Evolutionary conservation across 2,888 invertebrate species (phyloP).

Genomic region (Hirudinaria manillensis): DNA sequence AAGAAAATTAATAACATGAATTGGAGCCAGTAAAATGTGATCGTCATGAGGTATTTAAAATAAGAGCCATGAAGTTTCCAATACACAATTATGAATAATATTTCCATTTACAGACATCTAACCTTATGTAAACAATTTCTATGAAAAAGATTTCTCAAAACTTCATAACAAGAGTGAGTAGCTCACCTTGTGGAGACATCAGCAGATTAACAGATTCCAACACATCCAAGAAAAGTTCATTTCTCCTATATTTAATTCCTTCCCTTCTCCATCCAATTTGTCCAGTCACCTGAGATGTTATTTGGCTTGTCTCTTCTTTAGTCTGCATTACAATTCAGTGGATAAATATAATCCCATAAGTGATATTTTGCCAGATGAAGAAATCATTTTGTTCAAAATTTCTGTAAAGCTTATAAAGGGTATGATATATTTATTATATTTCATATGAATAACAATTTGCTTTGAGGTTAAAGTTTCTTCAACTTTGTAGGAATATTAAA

Average conservation of each 20-base stretch:
- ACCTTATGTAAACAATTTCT: neutral
- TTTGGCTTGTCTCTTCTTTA: conserved; percentile 98
- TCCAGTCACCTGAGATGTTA: conserved; percentile 92
- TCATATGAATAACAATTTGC: too few species aligned
- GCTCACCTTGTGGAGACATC: conserved; percentile 92
- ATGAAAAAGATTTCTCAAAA: neutral
- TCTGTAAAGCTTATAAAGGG: too few species aligned
- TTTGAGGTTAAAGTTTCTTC: too few species aligned
- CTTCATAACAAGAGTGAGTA: neutral
- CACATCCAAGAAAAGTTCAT: conserved; percentile 96
- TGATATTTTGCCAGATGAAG: neutral
- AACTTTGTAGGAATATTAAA: too few species aligned
- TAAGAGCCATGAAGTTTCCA: too few species aligned
- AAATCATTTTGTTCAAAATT: too few species aligned
- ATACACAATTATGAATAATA: neutral
- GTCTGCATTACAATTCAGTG: conserved; percentile 63
- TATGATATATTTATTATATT: too few species aligned
- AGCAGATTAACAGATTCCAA: conserved; percentile 95
- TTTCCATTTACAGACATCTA: neutral
- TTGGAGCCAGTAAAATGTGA: neutral
- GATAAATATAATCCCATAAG: conserved; percentile 19
- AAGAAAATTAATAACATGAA: neutral
- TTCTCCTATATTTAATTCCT: conserved; percentile 96
- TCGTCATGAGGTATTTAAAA: too few species aligned
- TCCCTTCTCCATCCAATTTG: conserved; percentile 99